Conservation (phyloP, 1,140 invertebrate genomes). For the Harlomillsia oculata region DNA sequence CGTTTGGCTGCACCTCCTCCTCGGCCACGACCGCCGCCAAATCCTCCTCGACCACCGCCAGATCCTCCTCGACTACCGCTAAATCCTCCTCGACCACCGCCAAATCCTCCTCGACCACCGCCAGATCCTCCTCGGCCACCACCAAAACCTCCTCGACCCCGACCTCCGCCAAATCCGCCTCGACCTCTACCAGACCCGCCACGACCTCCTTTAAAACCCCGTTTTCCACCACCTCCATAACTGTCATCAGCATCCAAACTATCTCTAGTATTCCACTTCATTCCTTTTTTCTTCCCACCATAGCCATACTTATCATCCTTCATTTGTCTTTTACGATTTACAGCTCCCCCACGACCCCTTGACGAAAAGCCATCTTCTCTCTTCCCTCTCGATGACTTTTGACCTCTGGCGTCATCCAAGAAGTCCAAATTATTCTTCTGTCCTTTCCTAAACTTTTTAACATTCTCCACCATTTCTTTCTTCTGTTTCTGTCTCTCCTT, state of each 20-base stretch:
- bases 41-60: conserved; percentile 21
- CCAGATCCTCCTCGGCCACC: not conserved
- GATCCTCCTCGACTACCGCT: conserved; percentile 1
- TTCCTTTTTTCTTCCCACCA: conserved; percentile 86
- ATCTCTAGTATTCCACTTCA: conserved; percentile 76
- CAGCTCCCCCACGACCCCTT: not conserved
- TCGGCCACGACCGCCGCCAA: conserved; percentile 24
- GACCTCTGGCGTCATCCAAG: conserved; percentile 61
- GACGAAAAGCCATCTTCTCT: not conserved
- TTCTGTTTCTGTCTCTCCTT: conserved; percentile 56
- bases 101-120: not conserved
- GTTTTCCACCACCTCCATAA: not conserved
- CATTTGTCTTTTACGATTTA: conserved; percentile 43
- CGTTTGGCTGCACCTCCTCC: not conserved
- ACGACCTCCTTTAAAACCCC: conserved; percentile 30
- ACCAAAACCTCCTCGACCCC: conserved; percentile 3
- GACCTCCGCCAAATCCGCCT: conserved; percentile 11
- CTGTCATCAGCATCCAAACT: conserved; percentile 42
- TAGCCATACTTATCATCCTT: conserved; percentile 88
- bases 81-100: conserved; percentile 1
- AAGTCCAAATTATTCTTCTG: conserved; percentile 67
- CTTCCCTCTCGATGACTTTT: conserved; percentile 15
- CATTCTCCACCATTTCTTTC: conserved; percentile 63
- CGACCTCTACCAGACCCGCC: conserved; percentile 30
- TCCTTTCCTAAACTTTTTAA: conserved; percentile 78